phyloP scores from a whole-genome alignment of 1,140 invertebrate species.

The Diorhabda elongata region DNA sequence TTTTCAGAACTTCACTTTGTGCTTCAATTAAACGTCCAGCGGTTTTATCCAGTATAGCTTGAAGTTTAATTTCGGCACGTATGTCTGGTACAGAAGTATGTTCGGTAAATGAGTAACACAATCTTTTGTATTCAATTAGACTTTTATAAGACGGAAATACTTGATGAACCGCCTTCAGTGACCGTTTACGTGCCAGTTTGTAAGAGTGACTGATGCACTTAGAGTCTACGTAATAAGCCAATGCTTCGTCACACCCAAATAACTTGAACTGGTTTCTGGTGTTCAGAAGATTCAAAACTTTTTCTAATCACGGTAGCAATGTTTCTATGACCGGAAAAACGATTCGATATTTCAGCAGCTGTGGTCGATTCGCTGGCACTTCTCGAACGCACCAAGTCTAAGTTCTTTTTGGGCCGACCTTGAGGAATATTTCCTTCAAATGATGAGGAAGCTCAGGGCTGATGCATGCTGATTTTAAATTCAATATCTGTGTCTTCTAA shows the following conservation, averaged over 20 bases:
- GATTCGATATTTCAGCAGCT: no score
- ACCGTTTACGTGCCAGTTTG: not conserved
- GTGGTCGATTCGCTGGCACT: no score
- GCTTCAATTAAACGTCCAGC: not conserved
- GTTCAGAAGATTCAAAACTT: no score
- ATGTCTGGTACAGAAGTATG: not conserved
- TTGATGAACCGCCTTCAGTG: not conserved
- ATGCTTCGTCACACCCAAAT: not conserved
- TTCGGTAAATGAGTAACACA: not conserved
- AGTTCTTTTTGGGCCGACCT: no score
- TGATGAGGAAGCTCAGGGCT: no score
- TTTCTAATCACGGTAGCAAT: no score
- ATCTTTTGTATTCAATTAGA: not conserved
- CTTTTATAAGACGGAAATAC: not conserved
- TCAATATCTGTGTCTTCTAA: no score
- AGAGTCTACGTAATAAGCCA: not conserved
- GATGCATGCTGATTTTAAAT: no score
- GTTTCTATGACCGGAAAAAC: no score
- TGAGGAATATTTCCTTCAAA: no score
- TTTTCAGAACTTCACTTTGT: not conserved
- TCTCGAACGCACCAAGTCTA: no score
- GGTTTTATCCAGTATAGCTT: not conserved
- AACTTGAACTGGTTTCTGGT: no score
- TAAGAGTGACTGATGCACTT: not conserved
- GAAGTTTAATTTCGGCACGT: not conserved